Conservation (phyloP, 2,797 vertebrate species). For the Poeciliopsis gracilis region DNA sequence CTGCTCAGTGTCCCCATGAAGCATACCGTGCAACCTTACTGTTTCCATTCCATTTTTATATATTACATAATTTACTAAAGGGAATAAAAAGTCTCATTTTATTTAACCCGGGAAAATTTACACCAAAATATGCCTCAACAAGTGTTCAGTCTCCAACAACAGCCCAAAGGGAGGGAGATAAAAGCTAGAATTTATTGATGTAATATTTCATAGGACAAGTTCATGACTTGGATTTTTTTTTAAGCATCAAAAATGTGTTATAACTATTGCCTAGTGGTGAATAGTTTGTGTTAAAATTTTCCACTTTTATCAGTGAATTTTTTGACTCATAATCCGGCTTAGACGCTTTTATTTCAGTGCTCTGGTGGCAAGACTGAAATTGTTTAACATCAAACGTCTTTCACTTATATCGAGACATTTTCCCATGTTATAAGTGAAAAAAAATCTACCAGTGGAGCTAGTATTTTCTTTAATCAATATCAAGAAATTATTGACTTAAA, state of each 20-base stretch:
- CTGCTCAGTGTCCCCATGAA: neutral
- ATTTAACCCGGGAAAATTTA: neutral
- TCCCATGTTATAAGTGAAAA: too few relatives aligned
- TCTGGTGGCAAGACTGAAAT: neutral
- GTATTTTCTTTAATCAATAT: too few relatives aligned
- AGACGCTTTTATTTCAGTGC: neutral
- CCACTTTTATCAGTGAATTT: neutral
- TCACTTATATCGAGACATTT: too few relatives aligned
- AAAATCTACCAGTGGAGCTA: too few relatives aligned
- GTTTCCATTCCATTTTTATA: neutral
- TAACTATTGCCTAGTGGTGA: neutral
- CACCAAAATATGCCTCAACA: neutral
- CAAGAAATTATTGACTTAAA: too few relatives aligned
- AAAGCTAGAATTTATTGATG: neutral
- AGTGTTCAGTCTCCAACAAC: too few relatives aligned
- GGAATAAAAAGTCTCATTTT: neutral
- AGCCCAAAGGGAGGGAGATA: slow-evolving; percentile 1
- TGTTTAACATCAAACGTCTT: neutral
- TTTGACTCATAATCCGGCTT: neutral
- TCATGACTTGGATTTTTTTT: neutral
- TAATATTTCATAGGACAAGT: neutral
- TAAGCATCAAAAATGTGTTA: neutral
- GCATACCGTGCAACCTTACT: neutral
- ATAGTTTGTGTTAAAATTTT: neutral
- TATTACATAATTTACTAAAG: neutral